A percentile compares a stretch with the other conserved stretches of the same genome.
Conservation (phyloP, 2,797 vertebrate species). For the Argya squamiceps region DNA sequence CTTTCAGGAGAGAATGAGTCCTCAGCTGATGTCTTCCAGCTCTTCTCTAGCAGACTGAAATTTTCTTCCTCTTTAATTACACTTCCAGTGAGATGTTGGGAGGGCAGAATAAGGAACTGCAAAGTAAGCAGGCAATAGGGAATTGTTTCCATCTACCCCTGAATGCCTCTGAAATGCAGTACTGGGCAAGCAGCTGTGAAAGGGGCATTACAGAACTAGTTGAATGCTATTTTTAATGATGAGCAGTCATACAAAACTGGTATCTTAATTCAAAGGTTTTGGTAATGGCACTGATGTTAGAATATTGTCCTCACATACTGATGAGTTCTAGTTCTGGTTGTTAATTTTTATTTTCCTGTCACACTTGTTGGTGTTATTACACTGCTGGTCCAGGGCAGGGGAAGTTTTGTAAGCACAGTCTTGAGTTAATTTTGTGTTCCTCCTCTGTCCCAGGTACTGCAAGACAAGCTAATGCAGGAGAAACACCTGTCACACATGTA, state of each 20-base stretch:
- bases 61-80: not conserved
- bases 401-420: not conserved
- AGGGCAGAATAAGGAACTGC: not conserved
- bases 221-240: not conserved
- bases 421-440: not conserved
- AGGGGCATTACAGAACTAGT: not conserved
- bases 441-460: constrained; percentile 76
- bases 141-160: not conserved
- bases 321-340: not conserved
- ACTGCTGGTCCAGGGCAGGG: not conserved
- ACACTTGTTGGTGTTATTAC: not conserved
- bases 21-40: not conserved
- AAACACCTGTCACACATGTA: constrained; percentile 90
- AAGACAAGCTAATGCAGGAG: constrained; percentile 88
- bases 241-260: not conserved
- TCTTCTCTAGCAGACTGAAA: not conserved
- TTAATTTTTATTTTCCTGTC: not conserved
- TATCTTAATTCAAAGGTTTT: not conserved
- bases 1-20: not conserved
- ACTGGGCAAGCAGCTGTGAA: not conserved
- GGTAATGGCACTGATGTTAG: not conserved
- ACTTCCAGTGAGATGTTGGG: not conserved
- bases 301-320: not conserved
- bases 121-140: not conserved
- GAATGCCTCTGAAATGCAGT: not conserved